These are phyloP conservation scores for Istiophorus platypterus DNA, from an alignment of 2,113 vertebrate species.

Conservation along the genomic window DNA sequence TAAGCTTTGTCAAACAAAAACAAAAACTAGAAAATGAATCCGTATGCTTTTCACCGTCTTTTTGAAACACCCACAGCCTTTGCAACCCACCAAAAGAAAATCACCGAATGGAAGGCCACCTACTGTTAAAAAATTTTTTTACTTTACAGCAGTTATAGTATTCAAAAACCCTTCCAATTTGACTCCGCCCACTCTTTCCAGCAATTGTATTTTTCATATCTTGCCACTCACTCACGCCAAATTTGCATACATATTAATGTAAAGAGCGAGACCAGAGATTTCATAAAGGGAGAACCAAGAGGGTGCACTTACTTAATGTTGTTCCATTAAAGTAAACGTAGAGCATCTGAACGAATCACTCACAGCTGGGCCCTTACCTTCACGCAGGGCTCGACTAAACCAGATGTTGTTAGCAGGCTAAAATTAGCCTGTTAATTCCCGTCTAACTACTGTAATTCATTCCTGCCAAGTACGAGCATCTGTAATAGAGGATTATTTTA, in stretches of 20 bases:
- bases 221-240: not conserved
- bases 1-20: not conserved
- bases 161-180: not conserved
- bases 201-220: conserved; percentile 33
- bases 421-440: too few relatives aligned
- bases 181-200: not conserved
- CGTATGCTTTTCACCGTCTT: not conserved
- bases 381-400: not conserved
- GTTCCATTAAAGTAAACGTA: not conserved
- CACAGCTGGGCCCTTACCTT: too few relatives aligned
- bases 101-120: not conserved
- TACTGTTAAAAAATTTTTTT: not conserved
- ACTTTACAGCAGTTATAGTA: not conserved
- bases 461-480: not conserved
- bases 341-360: not conserved
- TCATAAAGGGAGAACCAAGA: conserved; percentile 21
- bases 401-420: too few relatives aligned
- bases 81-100: not conserved
- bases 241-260: conserved; percentile 4
- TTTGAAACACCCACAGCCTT: not conserved
- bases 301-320: conserved; percentile 4
- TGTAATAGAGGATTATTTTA: not conserved
- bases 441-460: not conserved
- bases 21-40: not conserved
- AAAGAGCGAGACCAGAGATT: not conserved